A percentile compares a stretch with the other conserved stretches of the same genome.
These are phyloP conservation scores for Chaenodraco wilsoni DNA, from an alignment of 2,797 vertebrate genomes.

Conservation along the genomic window DNA sequence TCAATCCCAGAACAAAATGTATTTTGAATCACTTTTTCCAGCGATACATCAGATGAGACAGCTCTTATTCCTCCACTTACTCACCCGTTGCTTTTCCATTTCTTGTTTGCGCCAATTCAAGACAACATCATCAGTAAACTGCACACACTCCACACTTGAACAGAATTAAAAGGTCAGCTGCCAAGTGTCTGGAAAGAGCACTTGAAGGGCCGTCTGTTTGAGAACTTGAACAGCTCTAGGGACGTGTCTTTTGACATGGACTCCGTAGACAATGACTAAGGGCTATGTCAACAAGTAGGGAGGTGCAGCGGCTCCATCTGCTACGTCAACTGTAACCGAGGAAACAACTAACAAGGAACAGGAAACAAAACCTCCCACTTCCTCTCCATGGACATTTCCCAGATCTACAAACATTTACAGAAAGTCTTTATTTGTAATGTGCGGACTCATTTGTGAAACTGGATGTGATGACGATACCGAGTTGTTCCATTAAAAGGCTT, in stretches of 20 bases:
- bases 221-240: constrained; percentile 46
- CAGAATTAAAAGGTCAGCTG: constrained; percentile 73
- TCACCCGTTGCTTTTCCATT: constrained; percentile 32
- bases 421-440: background rate
- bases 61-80: constrained; percentile 24
- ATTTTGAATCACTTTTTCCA: constrained; percentile 2
- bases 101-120: constrained; percentile 22
- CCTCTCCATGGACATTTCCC: background rate
- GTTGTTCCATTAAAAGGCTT: too few relatives aligned
- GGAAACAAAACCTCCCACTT: background rate
- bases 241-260: constrained; percentile 44
- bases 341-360: background rate
- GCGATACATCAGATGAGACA: constrained; percentile 31
- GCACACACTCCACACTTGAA: constrained; percentile 35
- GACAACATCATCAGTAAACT: constrained; percentile 47
- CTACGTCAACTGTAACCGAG: constrained; percentile 5
- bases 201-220: constrained; percentile 62
- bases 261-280: constrained; percentile 32
- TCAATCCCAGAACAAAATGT: too few relatives aligned
- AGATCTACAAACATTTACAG: background rate
- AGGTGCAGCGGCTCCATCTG: constrained; percentile 21
- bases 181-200: constrained; percentile 66
- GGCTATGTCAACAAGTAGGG: constrained; percentile 7
- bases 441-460: background rate
- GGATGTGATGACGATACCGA: too few relatives aligned